Conservation (phyloP, 2,888 invertebrate genomes). For the Scrobipalpa atriplicella region DNA sequence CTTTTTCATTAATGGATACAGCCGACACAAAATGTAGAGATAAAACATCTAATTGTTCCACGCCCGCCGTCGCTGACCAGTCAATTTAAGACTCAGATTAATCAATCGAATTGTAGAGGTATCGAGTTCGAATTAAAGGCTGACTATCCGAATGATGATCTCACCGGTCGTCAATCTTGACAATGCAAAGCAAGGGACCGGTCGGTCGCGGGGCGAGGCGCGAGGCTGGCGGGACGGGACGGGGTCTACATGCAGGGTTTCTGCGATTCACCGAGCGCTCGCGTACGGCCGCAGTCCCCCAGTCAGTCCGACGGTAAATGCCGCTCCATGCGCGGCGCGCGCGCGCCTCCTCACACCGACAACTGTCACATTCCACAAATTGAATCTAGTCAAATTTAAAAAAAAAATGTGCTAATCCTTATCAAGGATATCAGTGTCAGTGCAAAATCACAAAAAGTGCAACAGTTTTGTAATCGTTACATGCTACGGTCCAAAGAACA, state of each 20-base stretch:
- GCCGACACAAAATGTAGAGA: not conserved
- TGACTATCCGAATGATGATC: slow-evolving; percentile 71
- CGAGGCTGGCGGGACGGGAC: slow-evolving; percentile 50
- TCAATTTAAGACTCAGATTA: slow-evolving; percentile 36
- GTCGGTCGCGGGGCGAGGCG: slow-evolving; percentile 57
- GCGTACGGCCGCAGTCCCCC: slow-evolving; percentile 49
- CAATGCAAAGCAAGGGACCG: slow-evolving; percentile 76
- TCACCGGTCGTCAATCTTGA: slow-evolving; percentile 79
- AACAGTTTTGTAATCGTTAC: slow-evolving; percentile 59
- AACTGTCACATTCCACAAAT: slow-evolving; percentile 60
- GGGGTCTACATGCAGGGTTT: slow-evolving; percentile 69
- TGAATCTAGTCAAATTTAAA: slow-evolving; percentile 67
- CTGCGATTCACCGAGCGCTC: slow-evolving; percentile 72
- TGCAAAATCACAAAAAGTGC: slow-evolving; percentile 57
- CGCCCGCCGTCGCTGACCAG: not conserved
- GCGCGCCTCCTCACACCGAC: slow-evolving; percentile 59
- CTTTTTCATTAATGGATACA: not conserved
- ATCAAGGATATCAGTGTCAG: slow-evolving; percentile 48
- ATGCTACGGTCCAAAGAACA: slow-evolving; percentile 80
- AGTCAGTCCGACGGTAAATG: slow-evolving; percentile 66
- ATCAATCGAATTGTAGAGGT: slow-evolving; percentile 45
- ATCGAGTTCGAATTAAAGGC: slow-evolving; percentile 63
- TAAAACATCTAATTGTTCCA: not conserved
- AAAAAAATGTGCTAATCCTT: slow-evolving; percentile 52
- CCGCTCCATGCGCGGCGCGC: slow-evolving; percentile 76